These are phyloP conservation scores for Microtus montanus DNA, from an alignment of 2,113 vertebrate genomes.

Conservation along the genomic window DNA sequence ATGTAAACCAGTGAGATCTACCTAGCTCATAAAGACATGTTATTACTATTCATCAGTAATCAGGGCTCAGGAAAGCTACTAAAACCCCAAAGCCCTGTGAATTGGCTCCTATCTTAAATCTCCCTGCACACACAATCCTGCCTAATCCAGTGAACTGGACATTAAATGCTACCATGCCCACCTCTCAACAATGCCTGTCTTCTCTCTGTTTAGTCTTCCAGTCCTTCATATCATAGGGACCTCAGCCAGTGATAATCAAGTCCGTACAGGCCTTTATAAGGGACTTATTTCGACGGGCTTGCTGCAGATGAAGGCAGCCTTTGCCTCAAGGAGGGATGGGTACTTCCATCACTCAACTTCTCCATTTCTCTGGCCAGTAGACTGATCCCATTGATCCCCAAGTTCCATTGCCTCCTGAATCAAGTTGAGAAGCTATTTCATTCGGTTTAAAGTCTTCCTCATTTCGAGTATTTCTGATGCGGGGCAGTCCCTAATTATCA, in stretches of 20 bases:
- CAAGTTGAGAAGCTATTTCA: background rate
- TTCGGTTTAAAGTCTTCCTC: background rate
- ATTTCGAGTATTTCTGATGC: background rate
- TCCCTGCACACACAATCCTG: background rate
- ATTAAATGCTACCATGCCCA: background rate
- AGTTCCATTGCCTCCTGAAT: background rate
- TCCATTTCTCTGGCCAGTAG: background rate
- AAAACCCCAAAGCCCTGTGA: background rate
- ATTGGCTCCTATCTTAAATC: background rate
- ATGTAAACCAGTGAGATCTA: background rate
- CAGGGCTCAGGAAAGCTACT: background rate
- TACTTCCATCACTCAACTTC: background rate
- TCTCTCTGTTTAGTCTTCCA: background rate
- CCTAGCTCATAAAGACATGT: background rate
- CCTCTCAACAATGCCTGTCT: background rate
- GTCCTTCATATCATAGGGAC: background rate
- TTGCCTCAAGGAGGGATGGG: background rate
- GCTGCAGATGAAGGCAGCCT: background rate
- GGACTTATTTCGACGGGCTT: background rate
- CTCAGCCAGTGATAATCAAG: background rate
- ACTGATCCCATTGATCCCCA: background rate
- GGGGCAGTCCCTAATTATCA: background rate
- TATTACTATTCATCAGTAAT: too few relatives aligned
- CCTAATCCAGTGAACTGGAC: background rate
- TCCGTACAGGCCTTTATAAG: background rate